Base-by-base conservation (phyloP, 2,113 vertebrate genomes). In the Ivindomyrus marchei region DNA sequence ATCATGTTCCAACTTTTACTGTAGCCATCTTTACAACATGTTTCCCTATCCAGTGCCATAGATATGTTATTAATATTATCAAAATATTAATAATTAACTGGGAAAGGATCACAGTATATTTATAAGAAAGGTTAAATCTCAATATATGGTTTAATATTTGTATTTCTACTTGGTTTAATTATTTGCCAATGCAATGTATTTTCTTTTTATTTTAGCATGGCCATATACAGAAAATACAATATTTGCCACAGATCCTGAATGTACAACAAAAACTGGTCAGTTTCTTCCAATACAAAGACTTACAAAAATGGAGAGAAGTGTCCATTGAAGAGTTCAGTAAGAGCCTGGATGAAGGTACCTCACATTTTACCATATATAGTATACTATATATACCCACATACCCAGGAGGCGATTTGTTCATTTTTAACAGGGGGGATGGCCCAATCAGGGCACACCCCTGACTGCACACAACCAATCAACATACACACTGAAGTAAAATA, bases 191-290 rank as follows among this genome's bases (percentile, higher is more conserved):
- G 11, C n/a, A 17, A 13, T 89, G n/a, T 52, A n/a, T 85, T 89
- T 19, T 80, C 17, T 36, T 87, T 46, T 90, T 24, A 45, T 89
- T 53, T 56, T 88, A 91, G 89, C 87, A 90, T 84, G 50, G 2
- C 83, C 49, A 91, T 27, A 89, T 92, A 24, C 46, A 53, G 77
- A 62, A 91, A 74, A 85, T 92, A 86, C 88, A 66, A 85, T 80
- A 90, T 88, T 89, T 92, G 21, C 91, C 91, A 36, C 88, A 89
- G n/a, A 91, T 92, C 10, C 85, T 92, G 27, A 88, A 39, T 21
- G 39, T 92, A 27, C 91, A 92, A 88, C 88, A 88, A 88, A 92
- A 85, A 77, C n/a, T 92, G 74, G 89, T 89, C 27, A 50, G 46
- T 85, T 58, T 88, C 77, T 92, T 91, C 58, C 70, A 85, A 24